These are phyloP conservation scores for Tricholaema leucomelas DNA, from an alignment of 2,113 vertebrate species.

Conservation along the genomic window DNA sequence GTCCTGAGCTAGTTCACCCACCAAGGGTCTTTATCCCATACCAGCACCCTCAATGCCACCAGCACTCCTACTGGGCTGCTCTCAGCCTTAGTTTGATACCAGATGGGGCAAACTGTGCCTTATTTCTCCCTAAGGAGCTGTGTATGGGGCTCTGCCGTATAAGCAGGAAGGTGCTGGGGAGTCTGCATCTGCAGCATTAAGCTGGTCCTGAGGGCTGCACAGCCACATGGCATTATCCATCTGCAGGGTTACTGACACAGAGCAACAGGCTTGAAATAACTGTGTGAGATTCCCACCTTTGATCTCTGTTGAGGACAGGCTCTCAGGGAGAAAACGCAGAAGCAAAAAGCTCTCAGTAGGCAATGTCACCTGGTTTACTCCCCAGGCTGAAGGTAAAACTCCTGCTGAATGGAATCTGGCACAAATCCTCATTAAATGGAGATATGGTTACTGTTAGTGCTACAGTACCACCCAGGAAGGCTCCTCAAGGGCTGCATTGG, in stretches of 20 bases:
- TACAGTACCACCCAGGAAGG: background rate
- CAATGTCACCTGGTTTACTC: background rate
- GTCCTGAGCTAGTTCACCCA: background rate
- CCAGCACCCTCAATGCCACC: rapidly evolving
- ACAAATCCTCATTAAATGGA: background rate
- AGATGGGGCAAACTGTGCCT: background rate
- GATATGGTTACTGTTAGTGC: background rate
- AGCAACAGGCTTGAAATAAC: background rate
- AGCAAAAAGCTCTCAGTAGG: background rate
- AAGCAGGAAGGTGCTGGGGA: background rate
- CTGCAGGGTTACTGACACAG: background rate
- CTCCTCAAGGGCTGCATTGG: background rate
- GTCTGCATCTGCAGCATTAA: background rate
- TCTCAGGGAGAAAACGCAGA: background rate
- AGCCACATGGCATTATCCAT: background rate
- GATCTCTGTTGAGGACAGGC: background rate
- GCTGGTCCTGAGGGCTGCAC: background rate
- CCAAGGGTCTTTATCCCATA: background rate
- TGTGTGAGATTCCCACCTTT: background rate
- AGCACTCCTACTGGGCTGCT: background rate
- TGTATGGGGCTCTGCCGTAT: background rate
- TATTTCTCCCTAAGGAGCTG: background rate
- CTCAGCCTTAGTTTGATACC: background rate
- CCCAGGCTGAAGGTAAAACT: background rate
- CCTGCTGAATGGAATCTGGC: background rate